Base-by-base conservation (phyloP, 2,797 vertebrate genomes). In the Amniataba percoides region DNA sequence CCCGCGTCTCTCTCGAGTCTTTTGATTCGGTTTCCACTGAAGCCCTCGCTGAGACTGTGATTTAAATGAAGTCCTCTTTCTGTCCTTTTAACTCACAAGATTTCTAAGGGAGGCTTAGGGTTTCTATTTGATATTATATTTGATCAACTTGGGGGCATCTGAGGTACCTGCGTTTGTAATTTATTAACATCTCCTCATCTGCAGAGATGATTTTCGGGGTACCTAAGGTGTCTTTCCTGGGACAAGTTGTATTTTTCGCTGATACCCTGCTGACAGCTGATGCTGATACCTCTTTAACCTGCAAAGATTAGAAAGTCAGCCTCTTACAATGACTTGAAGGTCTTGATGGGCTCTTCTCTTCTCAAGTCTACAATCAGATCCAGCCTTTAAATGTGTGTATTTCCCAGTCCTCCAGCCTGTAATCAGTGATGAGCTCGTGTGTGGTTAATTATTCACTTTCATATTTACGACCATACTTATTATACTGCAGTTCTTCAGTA, bases 1-100 rank as follows among this genome's bases (percentile, higher is more conserved):
- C 45, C 36, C 7, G 49, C 1, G 27, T 83, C 64, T 78, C 62
- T 82, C 60, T 40, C 1, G 53, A 78, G 61, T 65, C 70, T 78
- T 83, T 83, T 82, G 78, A 89, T 82, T 82, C 52, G 1, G 56
- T 86, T 89, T 89, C 62, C 40, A 57, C 58, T 70, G 42, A 82
- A 78, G 66, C 67, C 55, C 67, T 75, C 65, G 52, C 58, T 45
- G 78, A 81, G 45, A 56, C 74, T 69, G 53, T 65, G 76, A 85
- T 85, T 81, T 86, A 83, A 84, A 87, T 70, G 46, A 75, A 79
- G 46, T 75, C 71, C 49, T 78, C 46, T 53, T 69, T 74, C 42
- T 46, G 49, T 71, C 27, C 18, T 62, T 23, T 71, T 64, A 43
- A 59, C 48, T 79, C 36, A 31, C 15, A 57, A 40, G 11, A 63